phyloP scores from a whole-genome alignment of 1,140 invertebrate genomes.

The Hermatobates lingyangjiaoensis region DNA sequence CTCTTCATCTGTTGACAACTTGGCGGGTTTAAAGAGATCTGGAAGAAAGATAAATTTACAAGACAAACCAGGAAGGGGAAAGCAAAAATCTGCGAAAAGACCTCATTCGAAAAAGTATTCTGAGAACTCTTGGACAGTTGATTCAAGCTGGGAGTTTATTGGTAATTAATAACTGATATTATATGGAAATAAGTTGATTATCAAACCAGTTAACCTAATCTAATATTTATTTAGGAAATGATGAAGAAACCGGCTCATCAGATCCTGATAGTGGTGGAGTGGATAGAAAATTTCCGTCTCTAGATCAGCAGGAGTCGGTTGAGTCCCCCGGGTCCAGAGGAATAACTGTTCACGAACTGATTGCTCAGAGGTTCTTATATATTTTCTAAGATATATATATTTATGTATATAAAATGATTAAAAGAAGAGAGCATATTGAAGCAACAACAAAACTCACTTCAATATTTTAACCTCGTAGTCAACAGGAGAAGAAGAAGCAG shows the following conservation, averaged over 20 bases:
- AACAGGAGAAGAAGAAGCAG: too few relatives aligned
- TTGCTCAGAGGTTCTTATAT: conserved; percentile 39
- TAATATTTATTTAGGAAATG: neutral
- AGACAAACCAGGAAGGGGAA: conserved; percentile 7
- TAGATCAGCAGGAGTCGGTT: conserved; percentile 22
- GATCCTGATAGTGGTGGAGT: conserved; percentile 25
- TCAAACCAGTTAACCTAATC: neutral
- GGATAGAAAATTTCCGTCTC: conserved; percentile 26
- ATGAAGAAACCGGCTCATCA: too few relatives aligned
- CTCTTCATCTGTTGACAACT: conserved; percentile 50
- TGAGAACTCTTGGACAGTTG: conserved; percentile 59
- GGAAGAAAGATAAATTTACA: conserved; percentile 2
- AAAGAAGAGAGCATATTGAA: too few relatives aligned
- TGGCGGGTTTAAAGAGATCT: conserved; percentile 20
- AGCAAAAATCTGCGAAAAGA: conserved; percentile 23
- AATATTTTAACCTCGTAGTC: too few relatives aligned
- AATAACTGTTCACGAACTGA: conserved; percentile 53
- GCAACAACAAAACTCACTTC: too few relatives aligned
- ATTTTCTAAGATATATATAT: neutral
- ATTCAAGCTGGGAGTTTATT: conserved; percentile 74
- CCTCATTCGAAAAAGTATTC: conserved; percentile 17
- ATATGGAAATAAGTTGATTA: too few relatives aligned
- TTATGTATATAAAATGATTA: too few relatives aligned
- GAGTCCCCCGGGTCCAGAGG: conserved; percentile 28
- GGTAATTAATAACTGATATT: conserved; percentile 35